Evolutionary conservation across 2,888 invertebrate genomes (phyloP).

Genomic region (Meteorus cinctellus): DNA sequence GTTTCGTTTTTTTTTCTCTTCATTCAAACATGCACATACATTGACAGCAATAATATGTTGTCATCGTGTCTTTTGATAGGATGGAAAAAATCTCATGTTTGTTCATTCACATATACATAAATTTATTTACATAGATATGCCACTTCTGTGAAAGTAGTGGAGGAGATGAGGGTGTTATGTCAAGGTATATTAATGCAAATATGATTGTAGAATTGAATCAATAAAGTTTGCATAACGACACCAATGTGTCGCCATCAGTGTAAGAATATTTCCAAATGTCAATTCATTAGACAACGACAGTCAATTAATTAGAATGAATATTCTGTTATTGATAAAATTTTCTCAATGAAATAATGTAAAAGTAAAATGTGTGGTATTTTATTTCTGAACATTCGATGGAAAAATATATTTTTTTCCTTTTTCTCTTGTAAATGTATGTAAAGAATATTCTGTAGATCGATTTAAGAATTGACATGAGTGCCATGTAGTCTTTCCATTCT

Average conservation of each 20-base stretch:
- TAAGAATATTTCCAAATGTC: too few species aligned
- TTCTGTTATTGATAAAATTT: too few species aligned
- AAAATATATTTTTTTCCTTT: background rate
- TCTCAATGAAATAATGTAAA: too few species aligned
- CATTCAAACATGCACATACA: conserved; percentile 9
- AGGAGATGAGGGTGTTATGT: background rate
- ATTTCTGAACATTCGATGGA: too few species aligned
- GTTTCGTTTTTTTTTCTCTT: conserved; percentile 1
- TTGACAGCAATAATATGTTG: background rate
- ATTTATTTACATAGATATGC: background rate
- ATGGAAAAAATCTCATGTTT: background rate
- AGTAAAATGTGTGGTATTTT: too few species aligned
- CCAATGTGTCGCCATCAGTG: too few species aligned
- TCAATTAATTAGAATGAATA: too few species aligned
- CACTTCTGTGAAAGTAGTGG: background rate
- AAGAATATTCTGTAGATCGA: conserved; percentile 47
- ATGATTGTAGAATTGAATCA: too few species aligned
- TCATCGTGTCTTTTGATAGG: background rate
- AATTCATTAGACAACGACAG: too few species aligned
- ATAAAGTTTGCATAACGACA: too few species aligned
- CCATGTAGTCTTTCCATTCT: conserved; percentile 58
- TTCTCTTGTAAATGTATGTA: background rate
- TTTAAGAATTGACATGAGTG: conserved; percentile 67
- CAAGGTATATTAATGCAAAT: too few species aligned
- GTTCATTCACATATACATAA: background rate